These are phyloP conservation scores for Bellardia pandia DNA, from an alignment of 2,888 invertebrate species.

Conservation along the genomic window DNA sequence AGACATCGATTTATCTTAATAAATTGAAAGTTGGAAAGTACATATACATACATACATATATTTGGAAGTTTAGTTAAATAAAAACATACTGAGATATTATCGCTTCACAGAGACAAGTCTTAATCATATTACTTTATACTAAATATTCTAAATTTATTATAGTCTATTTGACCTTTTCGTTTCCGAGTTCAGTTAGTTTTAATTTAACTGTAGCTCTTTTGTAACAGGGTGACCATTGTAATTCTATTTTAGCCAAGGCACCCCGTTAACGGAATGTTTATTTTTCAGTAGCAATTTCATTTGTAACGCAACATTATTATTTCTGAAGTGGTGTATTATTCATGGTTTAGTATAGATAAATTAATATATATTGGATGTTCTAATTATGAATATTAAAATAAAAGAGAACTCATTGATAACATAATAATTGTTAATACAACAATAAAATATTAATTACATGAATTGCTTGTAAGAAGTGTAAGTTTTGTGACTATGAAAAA, in stretches of 20 bases:
- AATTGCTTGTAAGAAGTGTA: slow-evolving; percentile 45
- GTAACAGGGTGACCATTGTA: not conserved
- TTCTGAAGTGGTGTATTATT: slow-evolving; percentile 65
- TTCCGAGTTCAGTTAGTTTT: too few species aligned
- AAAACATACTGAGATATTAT: too few species aligned
- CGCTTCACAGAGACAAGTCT: too few species aligned
- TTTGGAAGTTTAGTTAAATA: too few species aligned
- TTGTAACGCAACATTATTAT: slow-evolving; percentile 34
- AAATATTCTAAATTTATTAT: too few species aligned
- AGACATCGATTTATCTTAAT: too few species aligned
- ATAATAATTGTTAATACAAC: slow-evolving; percentile 53
- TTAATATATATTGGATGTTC: slow-evolving; percentile 69
- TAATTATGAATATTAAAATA: slow-evolving; percentile 67
- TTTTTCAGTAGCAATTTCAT: slow-evolving; percentile 28
- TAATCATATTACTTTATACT: too few species aligned
- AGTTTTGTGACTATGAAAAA: slow-evolving; percentile 30
- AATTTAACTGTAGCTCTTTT: too few species aligned
- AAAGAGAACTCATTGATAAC: slow-evolving; percentile 50
- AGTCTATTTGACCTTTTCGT: too few species aligned
- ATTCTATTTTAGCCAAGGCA: not conserved
- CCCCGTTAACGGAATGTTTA: slow-evolving; percentile 57
- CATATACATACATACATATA: too few species aligned
- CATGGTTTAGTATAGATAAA: slow-evolving; percentile 71
- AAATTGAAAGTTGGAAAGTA: too few species aligned
- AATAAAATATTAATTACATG: slow-evolving; percentile 11